phyloP scores from a whole-genome alignment of 2,888 invertebrate genomes.

The Proisotoma minuta region DNA sequence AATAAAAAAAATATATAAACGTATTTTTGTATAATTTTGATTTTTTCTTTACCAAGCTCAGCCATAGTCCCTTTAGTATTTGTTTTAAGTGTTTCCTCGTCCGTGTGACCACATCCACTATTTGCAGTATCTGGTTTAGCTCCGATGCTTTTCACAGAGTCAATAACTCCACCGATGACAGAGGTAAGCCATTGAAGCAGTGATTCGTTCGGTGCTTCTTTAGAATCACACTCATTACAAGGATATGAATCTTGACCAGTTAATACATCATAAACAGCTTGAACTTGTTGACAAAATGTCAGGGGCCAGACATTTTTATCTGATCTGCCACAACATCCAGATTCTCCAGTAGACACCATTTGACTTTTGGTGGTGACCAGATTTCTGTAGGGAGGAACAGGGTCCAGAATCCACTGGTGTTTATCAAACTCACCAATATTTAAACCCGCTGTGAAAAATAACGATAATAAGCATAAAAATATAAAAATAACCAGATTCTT shows the following conservation, averaged over 20 bases:
- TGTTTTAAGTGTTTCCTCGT: neutral
- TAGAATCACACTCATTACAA: conserved; percentile 7
- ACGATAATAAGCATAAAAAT: too few species aligned
- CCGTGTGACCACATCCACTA: neutral
- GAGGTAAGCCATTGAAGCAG: neutral
- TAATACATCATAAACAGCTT: neutral
- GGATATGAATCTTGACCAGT: neutral
- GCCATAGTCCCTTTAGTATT: conserved; percentile 4
- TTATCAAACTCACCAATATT: too few species aligned
- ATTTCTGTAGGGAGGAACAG: too few species aligned
- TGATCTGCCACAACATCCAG: too few species aligned
- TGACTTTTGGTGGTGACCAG: too few species aligned
- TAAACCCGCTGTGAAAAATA: too few species aligned
- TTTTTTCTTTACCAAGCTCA: too few species aligned
- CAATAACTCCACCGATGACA: neutral
- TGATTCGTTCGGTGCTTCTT: neutral
- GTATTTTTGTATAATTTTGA: too few species aligned
- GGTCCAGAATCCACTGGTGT: too few species aligned
- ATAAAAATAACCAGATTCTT: too few species aligned
- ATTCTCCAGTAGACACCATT: too few species aligned
- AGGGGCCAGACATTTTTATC: neutral
- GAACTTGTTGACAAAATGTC: neutral
- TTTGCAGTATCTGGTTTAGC: neutral
- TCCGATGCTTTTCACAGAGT: neutral
- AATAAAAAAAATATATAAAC: too few species aligned